Percentiles rank a stretch among this genome's conserved stretches.
Evolutionary conservation across 1,140 invertebrate genomes (phyloP).

Genomic region (Rhagoletis pomonella): DNA sequence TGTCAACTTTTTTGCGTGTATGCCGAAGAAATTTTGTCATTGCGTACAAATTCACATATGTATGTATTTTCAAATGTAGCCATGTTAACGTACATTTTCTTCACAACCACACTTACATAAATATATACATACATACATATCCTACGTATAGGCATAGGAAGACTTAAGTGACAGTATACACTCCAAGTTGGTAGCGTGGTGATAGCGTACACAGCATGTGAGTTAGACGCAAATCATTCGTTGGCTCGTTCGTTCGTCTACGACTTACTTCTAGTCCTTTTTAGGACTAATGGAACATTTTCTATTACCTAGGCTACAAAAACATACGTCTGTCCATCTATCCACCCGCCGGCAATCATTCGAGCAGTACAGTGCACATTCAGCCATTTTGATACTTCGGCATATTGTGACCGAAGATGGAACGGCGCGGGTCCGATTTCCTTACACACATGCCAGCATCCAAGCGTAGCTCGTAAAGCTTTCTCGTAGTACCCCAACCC

Average conservation of each 20-base stretch:
- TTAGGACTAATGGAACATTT: constrained; percentile 73
- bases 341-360: constrained; percentile 11
- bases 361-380: background rate
- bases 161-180: background rate
- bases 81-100: background rate
- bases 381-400: constrained; percentile 21
- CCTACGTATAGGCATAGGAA: background rate
- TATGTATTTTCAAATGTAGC: background rate
- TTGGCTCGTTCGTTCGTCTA: constrained; percentile 37
- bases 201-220: background rate
- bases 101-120: background rate
- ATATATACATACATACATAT: background rate
- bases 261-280: constrained; percentile 56
- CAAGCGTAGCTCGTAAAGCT: constrained; percentile 5
- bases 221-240: constrained; percentile 30
- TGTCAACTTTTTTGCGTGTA: too few species aligned
- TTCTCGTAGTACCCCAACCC: background rate
- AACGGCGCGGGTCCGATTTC: background rate
- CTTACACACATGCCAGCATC: constrained; percentile 9
- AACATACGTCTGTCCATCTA: constrained; percentile 53
- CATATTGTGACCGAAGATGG: background rate
- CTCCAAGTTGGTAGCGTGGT: background rate
- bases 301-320: constrained; percentile 62
- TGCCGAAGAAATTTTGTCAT: too few species aligned
- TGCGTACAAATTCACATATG: background rate